These are phyloP conservation scores for Chloropsis cyanopogon DNA, from an alignment of 2,113 vertebrate genomes.

Conservation along the genomic window DNA sequence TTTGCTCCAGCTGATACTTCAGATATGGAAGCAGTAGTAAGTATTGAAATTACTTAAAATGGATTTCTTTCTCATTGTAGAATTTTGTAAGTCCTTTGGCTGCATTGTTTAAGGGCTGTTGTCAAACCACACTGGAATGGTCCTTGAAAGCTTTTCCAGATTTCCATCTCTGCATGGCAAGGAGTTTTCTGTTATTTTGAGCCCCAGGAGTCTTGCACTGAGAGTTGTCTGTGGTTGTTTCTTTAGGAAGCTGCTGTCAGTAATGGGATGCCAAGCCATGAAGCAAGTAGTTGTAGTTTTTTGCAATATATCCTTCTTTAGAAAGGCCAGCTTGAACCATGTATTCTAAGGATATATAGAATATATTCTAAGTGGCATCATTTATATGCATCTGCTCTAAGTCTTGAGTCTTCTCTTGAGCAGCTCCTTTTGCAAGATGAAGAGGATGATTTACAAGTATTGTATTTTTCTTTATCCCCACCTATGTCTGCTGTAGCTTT, in stretches of 20 bases:
- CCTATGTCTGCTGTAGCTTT: not conserved
- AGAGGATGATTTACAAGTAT: not conserved
- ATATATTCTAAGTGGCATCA: not conserved
- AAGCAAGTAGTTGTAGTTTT: not conserved
- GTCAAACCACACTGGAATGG: not conserved
- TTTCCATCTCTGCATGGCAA: not conserved
- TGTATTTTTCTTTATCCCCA: not conserved
- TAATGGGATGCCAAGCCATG: not conserved
- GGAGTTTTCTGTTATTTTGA: not conserved
- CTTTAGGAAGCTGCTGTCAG: not conserved
- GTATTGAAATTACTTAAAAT: constrained; percentile 60
- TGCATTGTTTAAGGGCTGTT: not conserved
- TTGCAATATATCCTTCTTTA: not conserved
- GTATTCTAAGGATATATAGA: not conserved
- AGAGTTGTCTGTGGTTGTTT: not conserved
- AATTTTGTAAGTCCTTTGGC: not conserved
- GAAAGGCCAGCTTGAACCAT: not conserved
- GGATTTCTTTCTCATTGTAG: not conserved
- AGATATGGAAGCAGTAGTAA: constrained; percentile 98
- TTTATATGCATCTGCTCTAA: not conserved
- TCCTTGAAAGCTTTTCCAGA: not conserved
- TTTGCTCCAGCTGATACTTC: constrained; percentile 93
- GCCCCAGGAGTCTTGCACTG: not conserved
- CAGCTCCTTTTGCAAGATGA: not conserved
- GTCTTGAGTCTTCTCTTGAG: not conserved